phyloP scores from a whole-genome alignment of 1,140 invertebrate genomes.

The Trichonephila clavata region DNA sequence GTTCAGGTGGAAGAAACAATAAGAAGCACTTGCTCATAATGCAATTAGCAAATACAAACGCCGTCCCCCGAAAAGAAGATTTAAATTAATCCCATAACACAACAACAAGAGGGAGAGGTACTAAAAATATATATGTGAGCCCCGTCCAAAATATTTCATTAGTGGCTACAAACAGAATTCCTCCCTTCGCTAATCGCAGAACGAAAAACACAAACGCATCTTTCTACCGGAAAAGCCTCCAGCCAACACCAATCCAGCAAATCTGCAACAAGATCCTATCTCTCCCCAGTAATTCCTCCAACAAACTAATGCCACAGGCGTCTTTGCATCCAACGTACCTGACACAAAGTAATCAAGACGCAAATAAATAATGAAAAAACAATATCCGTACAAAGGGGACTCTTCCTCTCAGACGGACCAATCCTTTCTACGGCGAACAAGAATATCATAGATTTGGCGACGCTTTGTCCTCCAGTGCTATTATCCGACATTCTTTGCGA shows the following conservation, averaged over 20 bases:
- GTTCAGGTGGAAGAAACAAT: too few species aligned
- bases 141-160: too few species aligned
- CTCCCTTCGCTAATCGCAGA: not conserved
- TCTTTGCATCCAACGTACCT: slow-evolving; percentile 19
- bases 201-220: not conserved
- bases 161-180: not conserved
- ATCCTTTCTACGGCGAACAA: not conserved
- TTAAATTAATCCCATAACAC: too few species aligned
- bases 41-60: too few species aligned
- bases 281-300: not conserved
- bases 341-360: slow-evolving; percentile 64
- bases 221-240: not conserved
- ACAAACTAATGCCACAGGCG: not conserved
- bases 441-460: slow-evolving; percentile 62
- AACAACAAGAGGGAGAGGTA: too few species aligned
- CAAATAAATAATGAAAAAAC: slow-evolving; percentile 65
- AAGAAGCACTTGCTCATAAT: too few species aligned
- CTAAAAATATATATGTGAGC: too few species aligned
- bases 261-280: slow-evolving; percentile 25
- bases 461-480: slow-evolving; percentile 62
- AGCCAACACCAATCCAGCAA: not conserved
- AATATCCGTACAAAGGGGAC: slow-evolving; percentile 2
- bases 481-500: slow-evolving; percentile 68
- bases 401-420: not conserved
- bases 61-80: too few species aligned